Evolutionary conservation across 2,888 invertebrate species (phyloP), one percentile per base, ranked within the genome.

Genomic region (Zaprionus lineosus): DNA sequence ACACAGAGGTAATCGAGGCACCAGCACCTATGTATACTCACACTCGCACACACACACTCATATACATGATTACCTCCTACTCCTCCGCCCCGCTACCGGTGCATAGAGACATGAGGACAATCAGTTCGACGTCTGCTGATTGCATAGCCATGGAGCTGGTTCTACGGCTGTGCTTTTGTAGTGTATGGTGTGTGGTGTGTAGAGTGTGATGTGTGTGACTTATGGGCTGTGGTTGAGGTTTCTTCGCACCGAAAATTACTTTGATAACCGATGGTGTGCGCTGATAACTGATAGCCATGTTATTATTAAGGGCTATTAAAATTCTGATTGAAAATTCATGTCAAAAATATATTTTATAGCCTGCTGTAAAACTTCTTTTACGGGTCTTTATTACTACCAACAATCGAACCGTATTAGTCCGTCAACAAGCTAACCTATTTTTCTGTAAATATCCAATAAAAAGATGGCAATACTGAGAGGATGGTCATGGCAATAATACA

Each of bases 311-410:
- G 82, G 84, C 78, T 83, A 88, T 88, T 89, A 89, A 88, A 88
- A 88, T 89, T 89, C 88, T 89, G 88, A 89, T 89, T 89, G 89
- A 89, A 89, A 89, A 88, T 87, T 84, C 79, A 74, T 88, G 87
- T 87, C 87, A 87, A 88, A 88, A 85, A 82, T 81, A 85, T 86
- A 74, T 84, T 88, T 88, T 88, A 88, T 86, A 70, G 60, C 51
- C 52, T 41, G 44, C 76, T 76, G 67, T 84, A 84, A 86, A 87
- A 74, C 56, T 64, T 73, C 75, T 79, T 71, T 81, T 84, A 52
- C n/a, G n/a, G 63, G 47, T 66, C 78, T 69, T 84, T 74, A 77
- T 77, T 65, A 58, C n/a, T n/a, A n/a, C 59, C 59, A 34, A 40
- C 58, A 43, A 50, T 21, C 64, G 67, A 7, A 21, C 21, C 11